Percentiles rank a stretch among this genome's conserved stretches.
These are phyloP conservation scores for Falcunculus frontatus DNA, from an alignment of 2,113 vertebrate species.

Conservation along the genomic window DNA sequence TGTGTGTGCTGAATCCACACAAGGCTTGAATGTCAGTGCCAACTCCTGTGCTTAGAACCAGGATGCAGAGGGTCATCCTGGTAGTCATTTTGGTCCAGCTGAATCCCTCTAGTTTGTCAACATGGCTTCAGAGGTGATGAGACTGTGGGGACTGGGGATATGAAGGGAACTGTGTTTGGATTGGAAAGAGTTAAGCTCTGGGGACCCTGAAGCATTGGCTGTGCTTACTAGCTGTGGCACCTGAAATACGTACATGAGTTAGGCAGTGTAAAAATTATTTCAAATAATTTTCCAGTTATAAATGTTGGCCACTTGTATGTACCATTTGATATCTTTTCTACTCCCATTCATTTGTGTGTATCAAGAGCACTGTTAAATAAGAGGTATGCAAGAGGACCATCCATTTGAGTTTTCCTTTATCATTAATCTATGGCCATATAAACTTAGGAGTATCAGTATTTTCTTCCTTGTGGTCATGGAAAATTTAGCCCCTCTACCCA, in stretches of 20 bases:
- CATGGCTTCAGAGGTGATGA: neutral
- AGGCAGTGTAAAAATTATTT: neutral
- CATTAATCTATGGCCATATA: neutral
- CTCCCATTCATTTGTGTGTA: accelerated
- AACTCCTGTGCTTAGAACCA: neutral
- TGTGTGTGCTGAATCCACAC: neutral
- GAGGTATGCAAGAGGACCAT: too few relatives aligned
- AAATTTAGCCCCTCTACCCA: neutral
- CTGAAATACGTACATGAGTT: neutral
- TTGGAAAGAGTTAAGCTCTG: neutral
- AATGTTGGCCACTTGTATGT: neutral
- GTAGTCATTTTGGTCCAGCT: neutral
- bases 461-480: neutral
- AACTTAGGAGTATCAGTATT: neutral
- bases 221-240: neutral
- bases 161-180: neutral
- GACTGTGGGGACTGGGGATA: accelerated
- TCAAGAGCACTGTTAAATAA: neutral
- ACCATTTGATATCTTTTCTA: neutral
- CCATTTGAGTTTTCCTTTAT: neutral
- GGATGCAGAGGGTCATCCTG: neutral
- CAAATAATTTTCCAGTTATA: neutral
- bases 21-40: neutral
- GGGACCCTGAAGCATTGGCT: neutral
- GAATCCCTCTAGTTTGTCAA: neutral